Conservation (phyloP, 2,113 vertebrate genomes). For the sheep (Ovis aries) region ARS-UI_Ramb_v3.0 NC_056054.1:183915001-183915500, state of each 20-base stretch:
- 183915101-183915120: not conserved
- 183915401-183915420: not conserved
- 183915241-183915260: not conserved
- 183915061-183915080: not conserved
- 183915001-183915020: not conserved
- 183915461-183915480: not conserved
- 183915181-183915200: not conserved
- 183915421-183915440: not conserved
- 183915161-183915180: not conserved
- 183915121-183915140: not conserved
- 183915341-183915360: not conserved
- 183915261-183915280: not conserved
- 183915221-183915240: not conserved
- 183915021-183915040: not conserved
- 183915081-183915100: not conserved
- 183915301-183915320: not conserved
- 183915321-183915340: not conserved
- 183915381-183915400: not conserved
- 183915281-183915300: not conserved
- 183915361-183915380: not conserved
- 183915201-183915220: not conserved
- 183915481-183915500: not conserved
- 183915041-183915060: not conserved
- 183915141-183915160: not conserved
- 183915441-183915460: not conserved